Base-by-base conservation (phyloP, 2,113 vertebrate genomes). In the Turnix velox region DNA sequence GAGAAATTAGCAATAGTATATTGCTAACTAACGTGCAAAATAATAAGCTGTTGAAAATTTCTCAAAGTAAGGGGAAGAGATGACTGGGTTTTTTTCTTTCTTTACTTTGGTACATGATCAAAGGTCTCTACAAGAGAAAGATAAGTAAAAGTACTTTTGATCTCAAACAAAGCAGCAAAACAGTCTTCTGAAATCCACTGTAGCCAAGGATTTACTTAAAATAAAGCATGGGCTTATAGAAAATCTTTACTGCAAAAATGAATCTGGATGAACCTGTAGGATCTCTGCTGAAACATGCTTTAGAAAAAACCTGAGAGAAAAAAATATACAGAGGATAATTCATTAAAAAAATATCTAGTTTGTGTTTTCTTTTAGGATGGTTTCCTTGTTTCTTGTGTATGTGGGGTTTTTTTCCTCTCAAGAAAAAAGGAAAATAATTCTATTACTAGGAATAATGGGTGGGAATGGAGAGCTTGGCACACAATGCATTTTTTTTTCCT, bases 301-400 rank as follows among this genome's bases (percentile, higher is more conserved):
- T 31, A 67, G 23, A 71, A 13, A 43, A 4, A 45, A 95, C 55
- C 5, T n/a, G 7, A 82, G 4, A 30, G 5, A 72, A 0, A 68
- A 68, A 78, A 43, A 71, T 10, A 39, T 33, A 27, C 6, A 71
- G 51, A 39, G 5, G 49, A 55, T 35, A 67, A 22, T 9, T 1
- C 1, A 10, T 52, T 81, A 5, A 75, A 54, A 14, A 89, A 63
- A 54, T 15, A 6, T 35, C 10, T 43, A 3, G 0, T 61, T 31
- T 48, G 14, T 49, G 4, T 0, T 1, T 7, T 14, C 45, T 61
- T 71, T 10, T 6, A 6, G 3, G 12, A 46, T 40, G 43, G 6
- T 48, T 54, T 39, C 7, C 30, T 51, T 55, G 6, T 1, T 31
- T 75, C 42, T 5, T 40, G 1, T 18, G 9, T 14, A 5, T 31